A percentile compares a stretch with the other conserved stretches of the same genome.
Conservation (phyloP, 2,113 vertebrate species). For the rabbit (Oryctolagus cuniculus) region DNA sequence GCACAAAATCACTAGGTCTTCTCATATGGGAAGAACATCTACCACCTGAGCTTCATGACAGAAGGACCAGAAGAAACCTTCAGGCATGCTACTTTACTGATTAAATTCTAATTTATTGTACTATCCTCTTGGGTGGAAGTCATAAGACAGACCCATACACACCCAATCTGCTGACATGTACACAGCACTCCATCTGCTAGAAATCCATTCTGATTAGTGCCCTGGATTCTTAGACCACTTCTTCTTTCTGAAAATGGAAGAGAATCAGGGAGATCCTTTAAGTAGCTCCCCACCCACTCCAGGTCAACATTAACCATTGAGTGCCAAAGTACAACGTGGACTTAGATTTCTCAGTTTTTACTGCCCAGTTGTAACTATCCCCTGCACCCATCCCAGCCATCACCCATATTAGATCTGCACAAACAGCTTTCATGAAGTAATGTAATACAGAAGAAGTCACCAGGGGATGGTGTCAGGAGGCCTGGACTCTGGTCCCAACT, state of each 20-base stretch:
- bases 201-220: neutral
- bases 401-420: neutral
- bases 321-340: slow-evolving; percentile 1
- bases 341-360: neutral
- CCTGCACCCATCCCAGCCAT: neutral
- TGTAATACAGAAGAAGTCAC: neutral
- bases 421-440: neutral
- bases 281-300: neutral
- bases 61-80: neutral
- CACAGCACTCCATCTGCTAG: neutral
- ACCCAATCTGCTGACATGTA: neutral
- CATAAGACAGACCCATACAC: neutral
- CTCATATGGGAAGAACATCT: neutral
- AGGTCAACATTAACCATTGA: neutral
- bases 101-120: neutral
- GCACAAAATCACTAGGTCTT: neutral
- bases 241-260: neutral
- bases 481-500: neutral
- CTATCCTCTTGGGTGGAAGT: neutral
- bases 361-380: neutral
- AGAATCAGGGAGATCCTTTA: neutral
- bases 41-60: neutral
- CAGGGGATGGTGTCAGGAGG: neutral
- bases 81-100: neutral
- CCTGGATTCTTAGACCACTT: neutral